These are phyloP conservation scores for Cheilosia scutellata DNA, from an alignment of 2,888 invertebrate genomes.

Conservation along the genomic window DNA sequence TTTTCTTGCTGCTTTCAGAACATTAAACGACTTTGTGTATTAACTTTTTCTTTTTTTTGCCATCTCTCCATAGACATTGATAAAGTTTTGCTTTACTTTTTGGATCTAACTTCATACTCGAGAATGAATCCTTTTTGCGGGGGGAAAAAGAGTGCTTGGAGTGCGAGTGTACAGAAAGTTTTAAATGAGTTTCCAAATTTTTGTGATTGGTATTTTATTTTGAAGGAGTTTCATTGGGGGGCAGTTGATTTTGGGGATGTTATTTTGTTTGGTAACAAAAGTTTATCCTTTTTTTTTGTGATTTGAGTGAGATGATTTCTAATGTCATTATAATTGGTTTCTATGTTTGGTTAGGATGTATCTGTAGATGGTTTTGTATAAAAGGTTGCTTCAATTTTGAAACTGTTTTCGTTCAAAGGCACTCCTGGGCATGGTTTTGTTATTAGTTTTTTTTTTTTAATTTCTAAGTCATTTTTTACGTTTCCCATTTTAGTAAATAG, in stretches of 20 bases:
- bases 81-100: constrained; percentile 37
- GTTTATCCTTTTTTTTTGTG: constrained; percentile 4
- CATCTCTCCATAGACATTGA: not conserved
- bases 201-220: constrained; percentile 47
- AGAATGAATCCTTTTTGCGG: constrained; percentile 42
- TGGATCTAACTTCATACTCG: constrained; percentile 14
- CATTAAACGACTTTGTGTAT: constrained; percentile 14
- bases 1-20: constrained; percentile 10
- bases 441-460: not conserved
- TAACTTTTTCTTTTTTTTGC: constrained; percentile 5
- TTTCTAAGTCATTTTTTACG: not conserved
- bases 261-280: constrained; percentile 23
- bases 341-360: constrained; percentile 40
- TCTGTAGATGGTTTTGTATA: not conserved
- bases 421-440: not conserved
- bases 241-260: constrained; percentile 22
- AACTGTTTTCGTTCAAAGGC: not conserved
- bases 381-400: not conserved
- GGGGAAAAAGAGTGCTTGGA: not conserved
- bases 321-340: constrained; percentile 53
- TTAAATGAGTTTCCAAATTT: constrained; percentile 63
- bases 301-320: constrained; percentile 39
- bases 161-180: constrained; percentile 42
- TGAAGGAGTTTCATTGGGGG: constrained; percentile 3
- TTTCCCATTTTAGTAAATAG: no score